Base-by-base conservation (phyloP, 2,888 invertebrate genomes). In the Drosophila prolongata region DNA sequence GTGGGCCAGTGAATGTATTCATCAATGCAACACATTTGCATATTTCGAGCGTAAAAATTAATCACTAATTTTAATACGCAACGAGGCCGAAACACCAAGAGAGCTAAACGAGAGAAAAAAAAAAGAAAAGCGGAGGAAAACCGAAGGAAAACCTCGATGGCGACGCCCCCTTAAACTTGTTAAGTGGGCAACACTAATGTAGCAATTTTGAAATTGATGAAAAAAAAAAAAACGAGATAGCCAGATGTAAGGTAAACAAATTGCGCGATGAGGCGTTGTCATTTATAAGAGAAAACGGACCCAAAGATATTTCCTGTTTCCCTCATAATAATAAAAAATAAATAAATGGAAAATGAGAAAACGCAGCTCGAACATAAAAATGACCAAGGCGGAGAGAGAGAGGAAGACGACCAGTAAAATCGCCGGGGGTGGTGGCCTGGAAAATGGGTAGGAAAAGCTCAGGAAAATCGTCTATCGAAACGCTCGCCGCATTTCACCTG, bases 41-140 rank as follows among this genome's bases (percentile, higher is more conserved):
- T 90, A 90, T 90, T 90, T 88, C 75, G 86, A 83, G 88, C 91
- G 90, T 90, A 90, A 90, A 90, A 91, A 91, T 91, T 90, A 90
- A 90, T 90, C 90, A 91, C 91, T 91, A 91, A 91, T 90, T 91
- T 91, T 90, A 90, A 91, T 91, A 89, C 83, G 86, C 71, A 74
- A 66, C 79, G 66, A 65, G 67, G 75, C 64, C 59, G 61, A 44
- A 66, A 60, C 54, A 8, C 27, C 40, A n/a, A 19, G 40, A 9
- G 3, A 43, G 4, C 35, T 35, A 11, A 16, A 42, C 43, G 11
- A 46, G 11, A n/a, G 34, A 37, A 37, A 34, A 53, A 49, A 16
- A n/a, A n/a, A 10, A 19, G 27, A 16, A n/a, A 34, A 30, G 16
- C 11, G 30, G 19, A 16, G 50, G 46, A 47, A 50, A 62, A 67